Percentiles rank a stretch among this genome's conserved stretches.
Conservation (phyloP, 1,140 invertebrate species). For the Microplitis demolitor region DNA sequence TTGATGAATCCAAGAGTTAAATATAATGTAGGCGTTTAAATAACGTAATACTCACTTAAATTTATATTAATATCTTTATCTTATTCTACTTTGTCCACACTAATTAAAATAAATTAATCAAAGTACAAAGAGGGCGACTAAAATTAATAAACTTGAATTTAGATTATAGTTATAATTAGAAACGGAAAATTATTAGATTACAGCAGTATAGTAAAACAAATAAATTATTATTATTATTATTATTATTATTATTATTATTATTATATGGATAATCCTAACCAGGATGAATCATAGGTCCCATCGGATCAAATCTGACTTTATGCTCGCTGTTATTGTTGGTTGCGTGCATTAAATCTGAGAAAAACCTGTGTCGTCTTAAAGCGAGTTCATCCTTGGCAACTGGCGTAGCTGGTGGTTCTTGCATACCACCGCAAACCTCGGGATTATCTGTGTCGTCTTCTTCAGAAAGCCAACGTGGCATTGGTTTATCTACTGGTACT, state of each 20-base stretch:
- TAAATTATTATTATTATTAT: conserved; percentile 1
- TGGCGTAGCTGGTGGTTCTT: conserved; percentile 74
- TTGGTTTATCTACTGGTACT: conserved; percentile 38
- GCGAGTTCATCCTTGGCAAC: conserved; percentile 77
- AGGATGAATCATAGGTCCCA: conserved; percentile 70
- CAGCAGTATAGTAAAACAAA: neutral
- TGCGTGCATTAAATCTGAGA: conserved; percentile 75
- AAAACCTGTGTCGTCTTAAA: conserved; percentile 74
- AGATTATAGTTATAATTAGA: too few relatives aligned
- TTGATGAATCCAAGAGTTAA: neutral
- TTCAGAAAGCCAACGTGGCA: conserved; percentile 53
- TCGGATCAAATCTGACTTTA: conserved; percentile 74
- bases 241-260: conserved; percentile 7
- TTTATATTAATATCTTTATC: neutral
- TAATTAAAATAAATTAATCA: too few relatives aligned
- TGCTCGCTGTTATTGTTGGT: conserved; percentile 74
- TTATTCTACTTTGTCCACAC: neutral
- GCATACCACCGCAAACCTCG: conserved; percentile 60
- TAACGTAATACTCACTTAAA: neutral
- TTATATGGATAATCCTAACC: conserved; percentile 52
- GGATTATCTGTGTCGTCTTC: conserved; percentile 51
- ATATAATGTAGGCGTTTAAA: conserved; percentile 21
- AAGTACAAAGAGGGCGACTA: too few relatives aligned
- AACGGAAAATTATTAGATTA: too few relatives aligned
- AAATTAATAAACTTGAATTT: too few relatives aligned